phyloP scores from a whole-genome alignment of 2,888 invertebrate genomes.

The Aproaerema taeniolella region DNA sequence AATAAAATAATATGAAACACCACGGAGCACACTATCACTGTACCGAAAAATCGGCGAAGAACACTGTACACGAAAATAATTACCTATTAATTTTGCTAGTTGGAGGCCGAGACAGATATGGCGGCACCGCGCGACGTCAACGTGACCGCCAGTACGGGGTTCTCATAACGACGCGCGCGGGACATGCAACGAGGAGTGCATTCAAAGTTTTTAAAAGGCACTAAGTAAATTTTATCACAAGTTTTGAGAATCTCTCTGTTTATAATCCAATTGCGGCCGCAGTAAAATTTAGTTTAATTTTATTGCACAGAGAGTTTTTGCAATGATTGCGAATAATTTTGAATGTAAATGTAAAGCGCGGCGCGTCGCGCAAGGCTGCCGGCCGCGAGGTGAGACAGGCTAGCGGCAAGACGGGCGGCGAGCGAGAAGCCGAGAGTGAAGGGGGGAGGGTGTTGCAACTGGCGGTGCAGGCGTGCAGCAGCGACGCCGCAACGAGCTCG shows the following conservation, averaged over 20 bases:
- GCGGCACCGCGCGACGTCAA: slow-evolving; percentile 83
- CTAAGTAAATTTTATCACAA: slow-evolving; percentile 52
- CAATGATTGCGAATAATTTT: slow-evolving; percentile 77
- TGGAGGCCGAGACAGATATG: slow-evolving; percentile 81
- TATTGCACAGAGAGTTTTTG: slow-evolving; percentile 77
- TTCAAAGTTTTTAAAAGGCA: slow-evolving; percentile 73
- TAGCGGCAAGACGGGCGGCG: slow-evolving; percentile 75
- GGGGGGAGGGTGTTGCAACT: slow-evolving; percentile 77
- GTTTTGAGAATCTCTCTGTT: slow-evolving; percentile 60
- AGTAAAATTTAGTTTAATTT: slow-evolving; percentile 57
- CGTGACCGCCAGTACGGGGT: slow-evolving; percentile 84
- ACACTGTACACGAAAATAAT: slow-evolving; percentile 74
- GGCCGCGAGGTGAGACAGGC: slow-evolving; percentile 78
- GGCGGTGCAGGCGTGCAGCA: slow-evolving; percentile 77
- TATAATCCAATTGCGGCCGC: slow-evolving; percentile 57
- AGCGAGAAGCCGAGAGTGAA: slow-evolving; percentile 74
- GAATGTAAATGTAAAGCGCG: slow-evolving; percentile 77
- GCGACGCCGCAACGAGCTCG: slow-evolving; percentile 74
- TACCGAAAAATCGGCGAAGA: slow-evolving; percentile 43
- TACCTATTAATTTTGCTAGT: slow-evolving; percentile 79
- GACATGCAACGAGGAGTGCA: slow-evolving; percentile 81
- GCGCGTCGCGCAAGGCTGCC: slow-evolving; percentile 78
- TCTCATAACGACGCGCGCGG: slow-evolving; percentile 89
- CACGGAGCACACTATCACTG: slow-evolving; percentile 61
- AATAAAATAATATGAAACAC: slow-evolving; percentile 50